A percentile compares a stretch with the other conserved stretches of the same genome.
Conservation (phyloP, 2,113 vertebrate species). For the Leuciscus idus region DNA sequence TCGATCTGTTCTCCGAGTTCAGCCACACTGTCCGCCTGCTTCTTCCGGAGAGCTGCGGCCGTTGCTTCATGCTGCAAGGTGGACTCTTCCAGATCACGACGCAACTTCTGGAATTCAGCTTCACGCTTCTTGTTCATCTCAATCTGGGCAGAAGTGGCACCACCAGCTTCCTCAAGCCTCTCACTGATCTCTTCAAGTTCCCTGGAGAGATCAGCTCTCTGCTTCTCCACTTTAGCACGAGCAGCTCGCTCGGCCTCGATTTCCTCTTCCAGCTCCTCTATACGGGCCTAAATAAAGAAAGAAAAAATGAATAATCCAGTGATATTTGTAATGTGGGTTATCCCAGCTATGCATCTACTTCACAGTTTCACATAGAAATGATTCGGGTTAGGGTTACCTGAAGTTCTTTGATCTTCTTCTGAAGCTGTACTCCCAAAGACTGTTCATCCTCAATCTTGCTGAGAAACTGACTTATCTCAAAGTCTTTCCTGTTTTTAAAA, state of each 20-base stretch:
- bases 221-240: slow-evolving; percentile 84
- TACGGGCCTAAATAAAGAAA: slow-evolving; percentile 62
- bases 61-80: slow-evolving; percentile 91
- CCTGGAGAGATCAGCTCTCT: slow-evolving; percentile 82
- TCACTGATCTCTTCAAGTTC: slow-evolving; percentile 91
- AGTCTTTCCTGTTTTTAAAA: slow-evolving; percentile 73
- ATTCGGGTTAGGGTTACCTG: slow-evolving; percentile 24
- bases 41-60: slow-evolving; percentile 64
- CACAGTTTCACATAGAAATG: background rate
- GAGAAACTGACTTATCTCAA: slow-evolving; percentile 76
- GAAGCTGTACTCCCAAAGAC: slow-evolving; percentile 61
- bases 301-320: background rate
- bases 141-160: slow-evolving; percentile 74
- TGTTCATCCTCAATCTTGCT: slow-evolving; percentile 82
- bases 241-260: slow-evolving; percentile 76
- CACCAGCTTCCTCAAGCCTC: slow-evolving; percentile 76
- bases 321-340: background rate
- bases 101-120: slow-evolving; percentile 84
- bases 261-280: slow-evolving; percentile 77
- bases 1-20: slow-evolving; percentile 56
- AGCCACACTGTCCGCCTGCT: slow-evolving; percentile 53
- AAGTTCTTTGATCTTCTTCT: slow-evolving; percentile 78
- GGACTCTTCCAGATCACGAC: slow-evolving; percentile 87
- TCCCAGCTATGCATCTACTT: background rate
- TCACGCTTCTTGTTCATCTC: slow-evolving; percentile 78